phyloP scores from a whole-genome alignment of 37 sponge, comb jelly and placozoan genomes.

The Beroe forskalii region DNA sequence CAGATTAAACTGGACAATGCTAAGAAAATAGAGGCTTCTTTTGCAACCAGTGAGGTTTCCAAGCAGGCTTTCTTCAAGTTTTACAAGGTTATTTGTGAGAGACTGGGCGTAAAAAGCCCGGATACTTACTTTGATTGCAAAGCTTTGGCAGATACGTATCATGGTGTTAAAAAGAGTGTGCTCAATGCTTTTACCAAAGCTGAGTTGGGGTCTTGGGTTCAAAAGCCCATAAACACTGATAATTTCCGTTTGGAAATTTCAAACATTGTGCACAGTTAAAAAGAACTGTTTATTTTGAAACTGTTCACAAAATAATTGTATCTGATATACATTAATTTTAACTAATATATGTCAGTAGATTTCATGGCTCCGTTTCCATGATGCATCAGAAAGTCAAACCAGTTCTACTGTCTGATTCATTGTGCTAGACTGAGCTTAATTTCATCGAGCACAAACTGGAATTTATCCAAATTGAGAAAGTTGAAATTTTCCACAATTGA shows the following conservation, averaged over 20 bases:
- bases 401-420: too few relatives aligned
- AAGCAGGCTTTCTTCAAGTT: not conserved
- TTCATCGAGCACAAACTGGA: too few relatives aligned
- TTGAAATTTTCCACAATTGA: too few relatives aligned
- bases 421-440: too few relatives aligned
- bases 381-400: too few relatives aligned
- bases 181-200: not conserved
- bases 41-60: not conserved
- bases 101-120: not conserved
- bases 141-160: not conserved
- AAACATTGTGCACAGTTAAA: not conserved
- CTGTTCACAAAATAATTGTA: too few relatives aligned
- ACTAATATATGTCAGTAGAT: too few relatives aligned
- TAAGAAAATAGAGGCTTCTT: not conserved
- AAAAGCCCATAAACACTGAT: conserved; percentile 6
- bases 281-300: too few relatives aligned
- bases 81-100: not conserved
- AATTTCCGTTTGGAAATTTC: not conserved
- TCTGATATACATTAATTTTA: too few relatives aligned
- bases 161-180: not conserved
- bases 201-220: not conserved
- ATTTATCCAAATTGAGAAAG: too few relatives aligned
- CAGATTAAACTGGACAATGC: not conserved
- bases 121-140: not conserved
- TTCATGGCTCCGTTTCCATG: too few relatives aligned